phyloP scores from a whole-genome alignment of 2,888 invertebrate genomes.

The Papilio protenor region DNA sequence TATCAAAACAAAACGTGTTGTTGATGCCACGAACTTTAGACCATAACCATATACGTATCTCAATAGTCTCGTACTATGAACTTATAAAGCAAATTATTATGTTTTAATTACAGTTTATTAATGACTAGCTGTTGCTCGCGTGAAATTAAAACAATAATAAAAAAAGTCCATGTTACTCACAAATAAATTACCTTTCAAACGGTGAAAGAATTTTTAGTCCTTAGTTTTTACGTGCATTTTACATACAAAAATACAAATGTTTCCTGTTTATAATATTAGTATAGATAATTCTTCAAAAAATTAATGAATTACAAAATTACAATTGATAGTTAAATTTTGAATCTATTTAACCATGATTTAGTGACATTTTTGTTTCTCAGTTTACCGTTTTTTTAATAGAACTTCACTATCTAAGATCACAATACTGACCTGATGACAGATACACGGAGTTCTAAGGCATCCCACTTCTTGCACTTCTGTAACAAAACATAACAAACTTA shows the following conservation, averaged over 20 bases:
- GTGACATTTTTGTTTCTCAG: no score
- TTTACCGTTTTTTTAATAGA: not conserved
- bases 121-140: not conserved
- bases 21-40: constrained; percentile 47
- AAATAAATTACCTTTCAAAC: no score
- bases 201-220: no score
- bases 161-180: no score
- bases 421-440: constrained; percentile 66
- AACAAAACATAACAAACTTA: constrained; percentile 59
- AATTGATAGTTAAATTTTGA: not conserved
- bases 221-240: no score
- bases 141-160: no score
- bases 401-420: constrained; percentile 19
- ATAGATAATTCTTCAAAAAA: no score
- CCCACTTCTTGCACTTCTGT: constrained; percentile 78
- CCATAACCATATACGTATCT: constrained; percentile 41
- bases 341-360: not conserved
- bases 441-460: constrained; percentile 66
- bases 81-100: constrained; percentile 22
- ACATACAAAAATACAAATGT: no score
- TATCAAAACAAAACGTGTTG: constrained; percentile 20
- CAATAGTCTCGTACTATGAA: constrained; percentile 37
- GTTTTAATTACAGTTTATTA: constrained; percentile 11
- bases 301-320: no score
- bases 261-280: no score